A percentile compares a stretch with the other conserved stretches of the same genome.
Evolutionary conservation across 2,797 vertebrate genomes (phyloP).

Genomic region (Brachymystax lenok): DNA sequence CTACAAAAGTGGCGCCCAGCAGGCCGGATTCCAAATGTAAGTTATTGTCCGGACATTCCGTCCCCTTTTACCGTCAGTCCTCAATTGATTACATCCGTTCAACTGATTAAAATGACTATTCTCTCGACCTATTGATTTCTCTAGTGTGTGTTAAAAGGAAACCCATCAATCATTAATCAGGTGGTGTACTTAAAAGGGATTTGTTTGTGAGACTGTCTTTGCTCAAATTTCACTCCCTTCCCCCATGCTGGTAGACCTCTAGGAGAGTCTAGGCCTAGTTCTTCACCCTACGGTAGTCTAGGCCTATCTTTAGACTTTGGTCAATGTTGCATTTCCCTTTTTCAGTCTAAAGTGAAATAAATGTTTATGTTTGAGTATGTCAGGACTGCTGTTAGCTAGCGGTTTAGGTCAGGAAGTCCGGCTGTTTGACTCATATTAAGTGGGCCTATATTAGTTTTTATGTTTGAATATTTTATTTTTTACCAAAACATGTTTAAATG

Average conservation of each 20-base stretch:
- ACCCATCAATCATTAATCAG: constrained; percentile 5
- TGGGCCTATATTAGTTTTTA: no score
- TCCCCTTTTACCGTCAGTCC: constrained; percentile 44
- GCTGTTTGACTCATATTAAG: no score
- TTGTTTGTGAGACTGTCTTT: neutral
- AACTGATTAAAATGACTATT: neutral
- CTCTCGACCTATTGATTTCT: neutral
- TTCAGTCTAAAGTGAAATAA: neutral
- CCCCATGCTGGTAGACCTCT: neutral
- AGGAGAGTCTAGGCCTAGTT: no score
- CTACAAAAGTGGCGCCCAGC: constrained; percentile 19
- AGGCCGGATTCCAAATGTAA: neutral
- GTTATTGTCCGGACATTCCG: constrained; percentile 39
- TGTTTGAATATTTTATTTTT: no score
- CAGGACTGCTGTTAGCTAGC: no score
- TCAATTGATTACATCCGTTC: constrained; percentile 24
- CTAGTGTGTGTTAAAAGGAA: constrained; percentile 3
- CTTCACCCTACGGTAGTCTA: neutral
- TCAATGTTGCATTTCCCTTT: neutral
- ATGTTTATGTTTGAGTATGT: no score
- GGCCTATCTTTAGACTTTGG: neutral
- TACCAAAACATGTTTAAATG: no score
- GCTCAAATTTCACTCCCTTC: neutral
- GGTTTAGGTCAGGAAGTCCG: neutral
- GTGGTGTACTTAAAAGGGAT: constrained; percentile 20